Conservation (phyloP, 2,113 vertebrate species). For the Vulpes vulpes region DNA sequence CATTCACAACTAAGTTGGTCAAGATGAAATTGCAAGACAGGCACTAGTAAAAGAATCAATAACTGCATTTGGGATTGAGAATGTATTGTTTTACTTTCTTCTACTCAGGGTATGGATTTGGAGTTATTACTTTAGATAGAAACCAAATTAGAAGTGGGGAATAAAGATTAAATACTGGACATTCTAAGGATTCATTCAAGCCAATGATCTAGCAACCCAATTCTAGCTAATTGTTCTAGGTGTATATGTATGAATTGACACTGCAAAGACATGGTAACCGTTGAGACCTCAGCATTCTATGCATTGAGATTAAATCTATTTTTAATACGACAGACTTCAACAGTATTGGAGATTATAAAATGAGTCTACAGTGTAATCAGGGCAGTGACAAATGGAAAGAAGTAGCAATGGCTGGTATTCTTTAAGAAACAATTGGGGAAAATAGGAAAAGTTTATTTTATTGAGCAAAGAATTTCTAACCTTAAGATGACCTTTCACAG, state of each 20-base stretch:
- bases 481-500: not conserved
- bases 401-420: not conserved
- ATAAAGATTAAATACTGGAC: not conserved
- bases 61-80: not conserved
- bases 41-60: not conserved
- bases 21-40: not conserved
- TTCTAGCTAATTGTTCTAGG: not conserved
- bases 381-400: not conserved
- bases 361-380: not conserved
- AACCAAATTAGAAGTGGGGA: not conserved
- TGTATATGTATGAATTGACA: not conserved
- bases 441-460: not conserved
- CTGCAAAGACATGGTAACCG: not conserved
- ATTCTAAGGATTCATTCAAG: not conserved
- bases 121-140: not conserved
- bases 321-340: not conserved
- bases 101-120: not conserved
- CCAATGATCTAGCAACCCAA: not conserved
- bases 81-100: not conserved
- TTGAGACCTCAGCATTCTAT: not conserved
- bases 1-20: not conserved
- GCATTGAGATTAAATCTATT: not conserved
- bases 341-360: not conserved
- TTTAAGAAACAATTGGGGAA: not conserved
- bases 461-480: not conserved